phyloP scores from a whole-genome alignment of 2,113 vertebrate species.

The Oncorhynchus clarkii region DNA sequence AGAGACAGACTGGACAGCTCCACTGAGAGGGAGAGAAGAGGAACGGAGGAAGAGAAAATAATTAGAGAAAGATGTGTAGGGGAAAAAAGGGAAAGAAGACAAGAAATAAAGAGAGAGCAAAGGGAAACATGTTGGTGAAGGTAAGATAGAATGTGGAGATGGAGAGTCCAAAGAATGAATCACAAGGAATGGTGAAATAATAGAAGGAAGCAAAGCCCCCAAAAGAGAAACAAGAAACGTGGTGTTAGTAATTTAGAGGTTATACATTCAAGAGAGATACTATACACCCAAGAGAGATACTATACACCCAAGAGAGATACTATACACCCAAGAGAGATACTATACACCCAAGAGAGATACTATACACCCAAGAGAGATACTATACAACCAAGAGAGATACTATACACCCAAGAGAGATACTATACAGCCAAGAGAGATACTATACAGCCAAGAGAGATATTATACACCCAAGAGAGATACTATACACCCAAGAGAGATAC shows the following conservation, averaged over 20 bases:
- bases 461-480: no score
- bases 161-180: background rate
- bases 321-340: no score
- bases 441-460: no score
- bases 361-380: no score
- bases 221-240: constrained; percentile 10
- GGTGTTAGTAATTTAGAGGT: constrained; percentile 5
- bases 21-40: constrained; percentile 65
- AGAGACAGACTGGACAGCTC: constrained; percentile 83
- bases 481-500: no score
- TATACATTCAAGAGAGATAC: no score
- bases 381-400: no score
- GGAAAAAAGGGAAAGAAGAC: constrained; percentile 7
- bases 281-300: no score
- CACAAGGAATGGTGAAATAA: background rate
- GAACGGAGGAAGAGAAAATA: constrained; percentile 2
- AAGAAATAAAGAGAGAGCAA: background rate
- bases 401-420: no score
- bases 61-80: constrained; percentile 10
- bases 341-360: no score
- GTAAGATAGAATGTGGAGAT: background rate
- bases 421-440: no score
- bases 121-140: background rate
- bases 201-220: background rate
- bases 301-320: no score